phyloP scores from a whole-genome alignment of 2,888 invertebrate genomes.

The Meghimatium bilineatum region DNA sequence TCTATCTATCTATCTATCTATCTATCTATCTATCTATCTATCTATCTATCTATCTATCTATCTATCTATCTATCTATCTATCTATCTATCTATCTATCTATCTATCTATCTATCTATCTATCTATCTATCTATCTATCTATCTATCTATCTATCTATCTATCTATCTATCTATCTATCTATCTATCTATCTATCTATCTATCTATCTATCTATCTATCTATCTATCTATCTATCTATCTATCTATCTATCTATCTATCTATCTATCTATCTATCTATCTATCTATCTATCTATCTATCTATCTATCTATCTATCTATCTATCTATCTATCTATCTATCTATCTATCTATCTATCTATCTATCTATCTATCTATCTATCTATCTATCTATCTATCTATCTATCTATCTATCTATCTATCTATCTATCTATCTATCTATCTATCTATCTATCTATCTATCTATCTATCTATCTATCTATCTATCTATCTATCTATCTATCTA shows the following conservation, averaged over 20 bases:
- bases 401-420: conserved; percentile 18
- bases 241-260: conserved; percentile 2
- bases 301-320: conserved; percentile 18
- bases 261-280: conserved; percentile 16
- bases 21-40: too few relatives aligned
- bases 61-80: too few relatives aligned
- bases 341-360: conserved; percentile 18
- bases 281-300: conserved; percentile 18
- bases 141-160: too few relatives aligned
- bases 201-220: conserved; percentile 26
- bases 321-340: conserved; percentile 18
- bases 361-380: conserved; percentile 18
- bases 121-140: too few relatives aligned
- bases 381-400: conserved; percentile 18
- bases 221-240: neutral
- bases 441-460: conserved; percentile 18
- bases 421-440: conserved; percentile 18
- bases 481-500: too few relatives aligned
- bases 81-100: too few relatives aligned
- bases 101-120: too few relatives aligned
- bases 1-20: too few relatives aligned
- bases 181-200: conserved; percentile 33
- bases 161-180: conserved; percentile 28
- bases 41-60: too few relatives aligned
- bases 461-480: conserved; percentile 15